Percentiles rank a stretch among this genome's conserved stretches.
Evolutionary conservation across 1,140 invertebrate species (phyloP).

Genomic region (Saccostrea glomerata): DNA sequence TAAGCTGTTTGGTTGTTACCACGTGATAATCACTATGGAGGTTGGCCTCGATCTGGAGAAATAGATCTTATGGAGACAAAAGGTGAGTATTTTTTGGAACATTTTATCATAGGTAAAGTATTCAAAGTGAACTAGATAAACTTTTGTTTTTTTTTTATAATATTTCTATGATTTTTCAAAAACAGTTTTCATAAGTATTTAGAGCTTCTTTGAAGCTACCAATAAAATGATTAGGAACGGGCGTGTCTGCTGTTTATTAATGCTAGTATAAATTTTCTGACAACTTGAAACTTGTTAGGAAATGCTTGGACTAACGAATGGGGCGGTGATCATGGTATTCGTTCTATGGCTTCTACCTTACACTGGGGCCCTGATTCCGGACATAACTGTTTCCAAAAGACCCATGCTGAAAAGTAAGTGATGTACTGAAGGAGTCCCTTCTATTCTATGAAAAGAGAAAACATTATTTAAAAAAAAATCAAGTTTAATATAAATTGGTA

Average conservation of each 20-base stretch:
- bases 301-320: background rate
- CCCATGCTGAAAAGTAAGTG: constrained; percentile 11
- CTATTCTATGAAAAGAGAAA: too few relatives aligned
- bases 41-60: constrained; percentile 78
- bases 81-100: constrained; percentile 58
- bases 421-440: background rate
- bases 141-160: too few relatives aligned
- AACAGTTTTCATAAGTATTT: too few relatives aligned
- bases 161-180: background rate
- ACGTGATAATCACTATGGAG: constrained; percentile 69
- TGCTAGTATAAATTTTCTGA: background rate
- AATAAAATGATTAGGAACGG: too few relatives aligned
- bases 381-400: constrained; percentile 12
- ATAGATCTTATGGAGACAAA: constrained; percentile 78
- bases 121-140: too few relatives aligned
- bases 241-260: too few relatives aligned
- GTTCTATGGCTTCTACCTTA: constrained; percentile 3
- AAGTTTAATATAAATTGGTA: too few relatives aligned
- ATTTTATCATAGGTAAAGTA: too few relatives aligned
- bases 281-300: background rate
- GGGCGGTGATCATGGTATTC: constrained; percentile 19
- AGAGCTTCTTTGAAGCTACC: too few relatives aligned
- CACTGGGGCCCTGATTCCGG: constrained; percentile 19
- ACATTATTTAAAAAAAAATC: too few relatives aligned
- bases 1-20: constrained; percentile 78